Evolutionary conservation across 2,113 vertebrate genomes (phyloP), one percentile per base, ranked within the genome.

Genomic region (Albula glossodonta): DNA sequence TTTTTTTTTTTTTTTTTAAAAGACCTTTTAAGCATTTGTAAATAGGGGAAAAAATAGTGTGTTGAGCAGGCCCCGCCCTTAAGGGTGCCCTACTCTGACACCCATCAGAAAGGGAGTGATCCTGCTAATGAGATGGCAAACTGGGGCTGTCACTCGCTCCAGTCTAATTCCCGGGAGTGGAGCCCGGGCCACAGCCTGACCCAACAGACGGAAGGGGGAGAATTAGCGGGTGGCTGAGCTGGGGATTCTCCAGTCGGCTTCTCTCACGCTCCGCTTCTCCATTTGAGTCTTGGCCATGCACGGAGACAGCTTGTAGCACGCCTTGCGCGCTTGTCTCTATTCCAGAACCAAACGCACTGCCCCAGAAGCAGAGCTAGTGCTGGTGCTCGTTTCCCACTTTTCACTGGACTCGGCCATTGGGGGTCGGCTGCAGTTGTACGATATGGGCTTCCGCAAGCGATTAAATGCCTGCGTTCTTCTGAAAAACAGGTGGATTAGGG

Each of bases 281-380:
- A 13, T 57, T 79, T 51, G 74, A 8, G 52, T 52, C 86, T 49
- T 82, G 85, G 85, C 60, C 70, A 3, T 31, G 41, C 85, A 51
- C 41, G 70, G 25, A 56, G 86, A 87, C 81, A 87, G 86, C 82
- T 80, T 87, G 86, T 31, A 51, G 70, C 78, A 57, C 77, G 77
- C 53, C 86, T 78, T 11, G 31, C 9, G 53, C 74, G 8, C 41
- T 51, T 49, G 49, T 78, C 57, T 4, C 22, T 4, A 1, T 57
- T 57, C 81, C 52, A 52, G 9, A 12, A 12, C 3, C 2, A 11
- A 56, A 82, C 5, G 31, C 22, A 25, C 81, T 13, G 25, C 22
- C 52, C 81, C 79, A 2, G 31, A 25, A 51, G 79, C 17, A 13
- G 63, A 31, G 70, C n/a, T 25, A n/a, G 11, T n/a, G n/a, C 70